Conservation (phyloP, 1,140 invertebrate genomes). For the Meloidogyne floridensis region DNA sequence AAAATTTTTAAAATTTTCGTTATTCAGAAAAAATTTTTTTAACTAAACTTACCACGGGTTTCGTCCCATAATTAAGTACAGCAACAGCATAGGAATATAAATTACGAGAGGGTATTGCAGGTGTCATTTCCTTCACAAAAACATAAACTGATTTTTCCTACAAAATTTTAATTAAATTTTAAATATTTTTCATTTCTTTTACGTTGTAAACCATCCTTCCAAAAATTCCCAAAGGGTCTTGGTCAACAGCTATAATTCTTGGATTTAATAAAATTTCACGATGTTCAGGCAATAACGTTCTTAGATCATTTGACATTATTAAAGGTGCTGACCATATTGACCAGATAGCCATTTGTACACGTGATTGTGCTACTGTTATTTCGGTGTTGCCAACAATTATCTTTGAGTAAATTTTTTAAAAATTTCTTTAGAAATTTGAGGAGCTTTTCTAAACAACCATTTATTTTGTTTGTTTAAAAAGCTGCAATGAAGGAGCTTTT, state of each 20-base stretch:
- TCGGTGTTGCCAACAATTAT: constrained; percentile 94
- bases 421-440: neutral
- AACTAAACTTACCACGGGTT: constrained; percentile 41
- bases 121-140: constrained; percentile 57
- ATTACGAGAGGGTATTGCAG: constrained; percentile 42
- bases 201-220: constrained; percentile 55
- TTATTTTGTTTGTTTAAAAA: too few species aligned
- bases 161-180: neutral
- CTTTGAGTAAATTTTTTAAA: constrained; percentile 69
- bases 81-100: constrained; percentile 50
- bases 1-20: too few species aligned
- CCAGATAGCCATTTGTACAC: constrained; percentile 96
- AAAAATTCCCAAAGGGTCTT: constrained; percentile 84
- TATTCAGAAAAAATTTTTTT: neutral
- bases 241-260: constrained; percentile 90
- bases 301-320: constrained; percentile 91
- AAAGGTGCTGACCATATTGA: constrained; percentile 91
- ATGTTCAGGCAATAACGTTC: constrained; percentile 83
- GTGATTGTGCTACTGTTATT: constrained; percentile 88
- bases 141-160: constrained; percentile 26
- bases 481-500: too few species aligned
- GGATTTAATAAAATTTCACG: constrained; percentile 89
- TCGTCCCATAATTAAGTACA: constrained; percentile 44
- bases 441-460: too few species aligned
- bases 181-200: too few species aligned